Base-by-base conservation (phyloP, 35 echinoderm and acorn worm genomes). In the Apostichopus parvimensis region DNA sequence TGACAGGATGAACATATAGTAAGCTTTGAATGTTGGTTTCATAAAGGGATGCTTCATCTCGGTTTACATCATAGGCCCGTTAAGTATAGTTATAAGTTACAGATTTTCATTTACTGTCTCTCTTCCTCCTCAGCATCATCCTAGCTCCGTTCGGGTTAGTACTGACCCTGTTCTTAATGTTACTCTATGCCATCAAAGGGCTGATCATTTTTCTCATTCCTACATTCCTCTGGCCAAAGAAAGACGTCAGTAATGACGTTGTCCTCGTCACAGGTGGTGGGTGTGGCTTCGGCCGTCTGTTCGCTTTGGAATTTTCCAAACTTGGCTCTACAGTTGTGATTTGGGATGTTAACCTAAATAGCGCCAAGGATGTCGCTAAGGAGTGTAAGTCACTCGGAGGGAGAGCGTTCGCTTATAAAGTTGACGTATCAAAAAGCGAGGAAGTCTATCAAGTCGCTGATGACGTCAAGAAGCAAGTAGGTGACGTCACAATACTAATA, bases 251-350 rank as follows among this genome's bases (percentile, higher is more conserved):
- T 68, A 87, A 85, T 54, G 96, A 98, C 4, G 91, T 98, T 18
- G 94, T 98, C 5, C 92, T 98, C 12, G 72, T 98, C 71, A 98
- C 96, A 5, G 96, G 96, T 24, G 94, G 91, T 13, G 96, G 96
- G 25, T 87, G 77, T 15, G 96, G 96, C 11, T 95, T 98, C 21
- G 96, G 96, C 5, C 91, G 96, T 21, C 89, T 98, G 9, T 71
- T 95, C 86, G 92, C 94, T 79, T 89, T 93, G 20, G 62, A 79
- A 52, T 98, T 98, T 56, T 77, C 91, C 28, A 91, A 98, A 68
- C 93, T 93, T 77, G 94, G 96, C 11, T 89, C 93, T 2, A 95
- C 93, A 4, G 56, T 98, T 11, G 93, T 98, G 23, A 56, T 98
- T 7, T 98, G 94, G 94, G 96, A 98, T 77, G 85, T 98, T 86